phyloP scores from a whole-genome alignment of 53 echinoderm and acorn worm species.

The Holothuria scabra region DNA sequence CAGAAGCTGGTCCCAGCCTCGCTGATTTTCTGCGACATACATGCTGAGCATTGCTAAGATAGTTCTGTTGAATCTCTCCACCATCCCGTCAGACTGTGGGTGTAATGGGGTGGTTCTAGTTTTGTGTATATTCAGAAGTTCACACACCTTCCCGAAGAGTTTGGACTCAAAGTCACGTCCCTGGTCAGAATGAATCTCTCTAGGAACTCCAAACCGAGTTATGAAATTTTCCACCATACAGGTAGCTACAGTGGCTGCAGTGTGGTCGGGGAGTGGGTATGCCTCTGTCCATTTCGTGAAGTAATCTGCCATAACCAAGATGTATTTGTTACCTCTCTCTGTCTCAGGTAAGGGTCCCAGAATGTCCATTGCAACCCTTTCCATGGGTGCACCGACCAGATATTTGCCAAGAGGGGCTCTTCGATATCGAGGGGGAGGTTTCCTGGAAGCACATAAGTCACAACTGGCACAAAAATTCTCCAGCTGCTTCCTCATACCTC shows the following conservation, averaged over 20 bases:
- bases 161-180: conserved; percentile 52
- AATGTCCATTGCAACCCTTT: no score
- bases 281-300: no score
- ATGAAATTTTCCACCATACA: conserved; percentile 12
- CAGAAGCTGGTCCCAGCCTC: conserved; percentile 60
- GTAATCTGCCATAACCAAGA: no score
- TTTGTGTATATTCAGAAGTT: background rate
- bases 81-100: conserved; percentile 17
- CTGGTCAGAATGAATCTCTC: no score
- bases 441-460: conserved; percentile 52
- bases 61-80: conserved; percentile 4
- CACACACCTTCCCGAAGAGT: conserved; percentile 46
- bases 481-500: conserved; percentile 57
- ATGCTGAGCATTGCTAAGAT: conserved; percentile 1
- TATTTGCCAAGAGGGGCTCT: conserved; percentile 55
- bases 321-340: background rate
- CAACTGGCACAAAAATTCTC: conserved; percentile 46
- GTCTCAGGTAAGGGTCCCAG: no score
- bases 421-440: conserved; percentile 35
- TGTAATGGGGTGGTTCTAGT: background rate
- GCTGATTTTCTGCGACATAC: background rate
- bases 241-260: background rate
- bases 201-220: conserved; percentile 26
- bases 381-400: no score
- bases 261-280: no score